phyloP scores from a whole-genome alignment of 2,797 vertebrate genomes.

The Peromyscus eremicus region DNA sequence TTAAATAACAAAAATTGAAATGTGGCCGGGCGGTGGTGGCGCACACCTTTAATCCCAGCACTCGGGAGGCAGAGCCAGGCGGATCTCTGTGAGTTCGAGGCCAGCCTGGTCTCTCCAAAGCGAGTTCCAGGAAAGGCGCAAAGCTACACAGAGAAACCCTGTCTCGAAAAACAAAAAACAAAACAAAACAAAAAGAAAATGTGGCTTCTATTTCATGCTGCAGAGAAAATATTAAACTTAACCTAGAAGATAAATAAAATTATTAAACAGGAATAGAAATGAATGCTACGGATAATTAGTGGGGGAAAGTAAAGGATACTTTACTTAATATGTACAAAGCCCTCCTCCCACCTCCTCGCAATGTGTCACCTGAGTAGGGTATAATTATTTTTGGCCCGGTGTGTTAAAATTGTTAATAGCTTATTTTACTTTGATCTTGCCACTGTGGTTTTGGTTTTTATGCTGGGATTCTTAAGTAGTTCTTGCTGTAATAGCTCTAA shows the following conservation, averaged over 20 bases:
- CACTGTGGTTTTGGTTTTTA: constrained; percentile 27
- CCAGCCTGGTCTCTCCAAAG: too few species aligned
- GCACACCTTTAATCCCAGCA: too few species aligned
- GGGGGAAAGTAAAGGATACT: constrained; percentile 39
- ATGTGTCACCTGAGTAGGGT: not conserved
- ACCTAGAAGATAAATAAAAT: constrained; percentile 49
- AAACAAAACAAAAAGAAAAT: too few species aligned
- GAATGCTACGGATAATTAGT: not conserved
- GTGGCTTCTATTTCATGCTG: constrained; percentile 50
- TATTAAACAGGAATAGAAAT: constrained; percentile 34
- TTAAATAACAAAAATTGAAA: constrained; percentile 60
- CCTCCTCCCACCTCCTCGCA: accelerated
- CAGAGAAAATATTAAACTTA: constrained; percentile 58
- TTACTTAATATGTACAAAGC: not conserved
- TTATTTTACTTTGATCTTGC: constrained; percentile 66
- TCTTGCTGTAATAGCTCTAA: constrained; percentile 51
- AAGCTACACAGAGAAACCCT: too few species aligned
- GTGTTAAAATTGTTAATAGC: constrained; percentile 51
- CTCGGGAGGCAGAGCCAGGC: too few species aligned
- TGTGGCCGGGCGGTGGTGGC: too few species aligned
- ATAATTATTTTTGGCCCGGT: constrained; percentile 24
- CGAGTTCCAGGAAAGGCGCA: too few species aligned
- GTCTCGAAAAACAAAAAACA: too few species aligned
- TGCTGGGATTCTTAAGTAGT: constrained; percentile 64
- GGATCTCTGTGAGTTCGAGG: too few species aligned